phyloP scores from a whole-genome alignment of 2,888 invertebrate genomes.

The Athrips mouffetella region DNA sequence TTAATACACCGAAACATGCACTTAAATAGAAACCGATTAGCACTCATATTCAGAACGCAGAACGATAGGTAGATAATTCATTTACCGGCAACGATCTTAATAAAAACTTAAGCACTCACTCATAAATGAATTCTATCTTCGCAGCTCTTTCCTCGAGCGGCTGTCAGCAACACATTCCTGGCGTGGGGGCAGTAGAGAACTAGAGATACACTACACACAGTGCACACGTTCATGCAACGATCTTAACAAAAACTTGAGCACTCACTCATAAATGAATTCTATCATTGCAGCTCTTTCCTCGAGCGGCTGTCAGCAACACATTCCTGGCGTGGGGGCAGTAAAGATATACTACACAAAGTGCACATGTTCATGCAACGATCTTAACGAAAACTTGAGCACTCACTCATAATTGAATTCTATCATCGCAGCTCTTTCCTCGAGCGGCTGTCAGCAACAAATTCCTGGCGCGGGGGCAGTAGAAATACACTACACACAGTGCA shows the following conservation, averaged over 20 bases:
- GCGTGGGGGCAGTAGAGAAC: slow-evolving; percentile 25
- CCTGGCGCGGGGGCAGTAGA: slow-evolving; percentile 29
- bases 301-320: slow-evolving; percentile 42
- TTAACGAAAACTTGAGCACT: slow-evolving; percentile 10
- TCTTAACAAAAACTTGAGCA: slow-evolving; percentile 10
- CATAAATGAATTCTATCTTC: slow-evolving; percentile 38
- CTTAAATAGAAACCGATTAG: too few relatives aligned
- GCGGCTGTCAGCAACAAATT: slow-evolving; percentile 44
- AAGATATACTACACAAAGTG: too few relatives aligned
- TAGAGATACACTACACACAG: too few relatives aligned
- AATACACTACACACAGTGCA: too few relatives aligned
- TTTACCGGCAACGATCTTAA: neutral
- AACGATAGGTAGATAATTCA: too few relatives aligned
- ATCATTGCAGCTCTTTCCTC: slow-evolving; percentile 28
- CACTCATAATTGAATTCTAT: slow-evolving; percentile 35
- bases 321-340: slow-evolving; percentile 31
- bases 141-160: slow-evolving; percentile 28
- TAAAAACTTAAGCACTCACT: too few relatives aligned
- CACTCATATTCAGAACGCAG: too few relatives aligned
- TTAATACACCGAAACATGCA: too few relatives aligned
- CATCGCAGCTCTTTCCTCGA: slow-evolving; percentile 25
- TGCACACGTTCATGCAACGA: too few relatives aligned
- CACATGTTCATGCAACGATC: too few relatives aligned
- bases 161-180: slow-evolving; percentile 45
- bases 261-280: slow-evolving; percentile 32